Base-by-base conservation (phyloP, 2,888 invertebrate species). In the Dynastes maya region DNA sequence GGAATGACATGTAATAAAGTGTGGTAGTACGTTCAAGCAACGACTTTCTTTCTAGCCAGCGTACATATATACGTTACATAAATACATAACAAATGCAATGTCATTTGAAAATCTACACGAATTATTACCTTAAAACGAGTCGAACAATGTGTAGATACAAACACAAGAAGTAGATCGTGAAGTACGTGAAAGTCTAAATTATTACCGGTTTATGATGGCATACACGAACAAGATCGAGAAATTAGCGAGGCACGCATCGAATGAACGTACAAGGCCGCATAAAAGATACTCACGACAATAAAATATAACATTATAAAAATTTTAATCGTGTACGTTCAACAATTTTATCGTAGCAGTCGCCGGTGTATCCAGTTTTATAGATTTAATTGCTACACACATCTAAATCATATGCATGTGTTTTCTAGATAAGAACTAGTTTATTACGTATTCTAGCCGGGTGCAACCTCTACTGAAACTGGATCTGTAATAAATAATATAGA, bases 1-100 rank as follows among this genome's bases (percentile, higher is more conserved):
- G n/a, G 67, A 45, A 67, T 67, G 67, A 67, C 49, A 67, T 67
- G 67, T 49, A 40, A 49, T 67, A 67, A 67, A 67, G 9, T 67
- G 45, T 49, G 27, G 13, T 49, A 37, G 32, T 64, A 32, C 27
- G 29, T 11, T 67, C 40, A 27, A 45, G 45, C 1, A 67, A 67
- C 67, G 16, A 67, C 27, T 67, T 67, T 67, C 67, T 49, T 67
- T 45, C 64, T 4, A 29, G n/a, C n/a, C 29, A 49, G 13, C 9
- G 45, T 49, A 45, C 45, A 67, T 6, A n/a, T n/a, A 9, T 49
- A n/a, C 2, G 9, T 45, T 22, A 11, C n/a, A 45, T 67, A n/a
- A 16, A 16, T 27, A 45, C 22, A 27, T 16, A 16, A 49, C 27
- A 49, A 32, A 49, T 49, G 45, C 27, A 49, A 27, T 11, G 45